Evolutionary conservation across 2,888 invertebrate species (phyloP), one percentile per base, ranked within the genome.

Genomic region (Erebia epiphron): DNA sequence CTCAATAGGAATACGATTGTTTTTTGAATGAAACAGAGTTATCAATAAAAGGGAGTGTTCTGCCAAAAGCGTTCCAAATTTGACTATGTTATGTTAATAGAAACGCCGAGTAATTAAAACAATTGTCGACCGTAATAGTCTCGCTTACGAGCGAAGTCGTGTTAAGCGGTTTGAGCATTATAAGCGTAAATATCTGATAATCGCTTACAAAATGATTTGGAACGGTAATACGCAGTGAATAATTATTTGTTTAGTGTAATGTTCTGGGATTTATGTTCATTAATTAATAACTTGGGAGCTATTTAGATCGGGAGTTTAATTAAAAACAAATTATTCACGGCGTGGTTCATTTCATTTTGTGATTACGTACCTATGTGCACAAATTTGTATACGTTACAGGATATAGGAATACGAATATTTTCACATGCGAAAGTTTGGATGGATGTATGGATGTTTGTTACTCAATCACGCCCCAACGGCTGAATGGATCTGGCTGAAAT

Each of bases 61-160:
- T 43, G 52, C 41, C 67, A 43, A 64, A 61, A 70, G 62, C 72
- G 58, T 52, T 57, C 67, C 71, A 57, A 67, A 72, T 69, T 69
- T 67, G 63, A 67, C 70, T 70, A 68, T 70, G 72, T 67, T 70
- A 70, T 73, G 65, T 68, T 73, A 70, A 69, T 65, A 65, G 67
- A 49, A 70, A 68, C 50, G 65, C 54, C 62, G 58, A 64, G 66
- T 72, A 69, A 69, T 72, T 72, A 72, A 69, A 69, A 69, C 67
- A 67, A 69, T 72, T 64, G 67, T 72, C 52, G 72, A 54, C 50
- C 69, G 69, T 65, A 73, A 70, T 60, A 61, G 60, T 67, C 49
- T 21, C 68, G 67, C 56, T 67, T 50, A 62, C 71, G 68, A 66
- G 61, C 61, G 65, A 67, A 67, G 64, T 52, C 58, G 69, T 72